Conservation (phyloP, 23 tunicate genomes). For the Phallusia fumigata region DNA sequence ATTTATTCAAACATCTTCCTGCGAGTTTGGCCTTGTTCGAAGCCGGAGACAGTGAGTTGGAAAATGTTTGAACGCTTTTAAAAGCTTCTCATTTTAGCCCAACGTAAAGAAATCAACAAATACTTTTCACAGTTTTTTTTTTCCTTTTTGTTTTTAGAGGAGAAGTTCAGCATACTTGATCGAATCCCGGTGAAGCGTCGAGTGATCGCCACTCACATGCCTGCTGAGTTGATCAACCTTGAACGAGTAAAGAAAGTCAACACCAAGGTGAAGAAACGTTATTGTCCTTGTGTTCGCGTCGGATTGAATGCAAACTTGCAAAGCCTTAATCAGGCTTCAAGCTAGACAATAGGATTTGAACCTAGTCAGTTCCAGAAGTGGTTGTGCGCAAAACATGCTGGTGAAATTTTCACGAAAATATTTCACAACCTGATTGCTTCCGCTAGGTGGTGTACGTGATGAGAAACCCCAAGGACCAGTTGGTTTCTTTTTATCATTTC, state of each 20-base stretch:
- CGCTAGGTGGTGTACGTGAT: constrained; percentile 20
- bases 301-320: too few species aligned
- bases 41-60: background rate
- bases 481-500: constrained; percentile 20
- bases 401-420: background rate
- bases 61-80: too few species aligned
- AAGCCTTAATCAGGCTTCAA: too few species aligned
- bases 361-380: too few species aligned
- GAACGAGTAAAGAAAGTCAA: background rate
- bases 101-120: too few species aligned
- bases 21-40: background rate
- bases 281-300: too few species aligned
- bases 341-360: too few species aligned
- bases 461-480: constrained; percentile 28
- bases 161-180: background rate
- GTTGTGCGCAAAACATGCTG: background rate
- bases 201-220: background rate
- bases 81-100: too few species aligned
- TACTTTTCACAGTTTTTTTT: too few species aligned
- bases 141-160: background rate
- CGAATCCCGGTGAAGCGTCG: background rate
- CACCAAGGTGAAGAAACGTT: background rate
- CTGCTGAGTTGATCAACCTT: background rate
- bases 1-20: background rate
- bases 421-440: background rate